Evolutionary conservation across 2,113 vertebrate genomes (phyloP).

Genomic region (Catharus fuscescens): DNA sequence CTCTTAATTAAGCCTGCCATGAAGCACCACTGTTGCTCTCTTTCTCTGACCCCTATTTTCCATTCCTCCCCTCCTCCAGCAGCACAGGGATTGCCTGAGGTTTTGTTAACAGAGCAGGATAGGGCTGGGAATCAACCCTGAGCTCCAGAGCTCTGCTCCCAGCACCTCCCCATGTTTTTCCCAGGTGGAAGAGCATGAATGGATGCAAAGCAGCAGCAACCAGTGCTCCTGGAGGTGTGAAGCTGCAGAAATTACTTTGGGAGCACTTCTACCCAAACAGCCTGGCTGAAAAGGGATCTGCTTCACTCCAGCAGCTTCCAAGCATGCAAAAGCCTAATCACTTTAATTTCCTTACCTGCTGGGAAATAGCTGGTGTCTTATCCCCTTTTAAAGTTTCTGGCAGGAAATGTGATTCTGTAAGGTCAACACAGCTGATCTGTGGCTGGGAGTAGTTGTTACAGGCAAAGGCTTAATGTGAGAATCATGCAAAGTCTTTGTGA

Average conservation of each 20-base stretch:
- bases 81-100: not conserved
- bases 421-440: conserved; percentile 14
- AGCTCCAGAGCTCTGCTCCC: not conserved
- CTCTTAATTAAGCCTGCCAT: not conserved
- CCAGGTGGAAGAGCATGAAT: rapidly evolving
- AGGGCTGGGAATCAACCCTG: not conserved
- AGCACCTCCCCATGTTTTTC: not conserved
- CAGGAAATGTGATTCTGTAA: conserved; percentile 22
- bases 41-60: not conserved
- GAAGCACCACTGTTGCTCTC: not conserved
- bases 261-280: not conserved
- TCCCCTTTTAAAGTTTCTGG: not conserved
- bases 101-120: not conserved
- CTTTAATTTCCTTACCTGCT: conserved; percentile 41
- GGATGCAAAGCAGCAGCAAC: not conserved
- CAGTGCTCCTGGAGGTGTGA: not conserved
- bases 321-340: not conserved
- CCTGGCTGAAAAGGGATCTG: not conserved
- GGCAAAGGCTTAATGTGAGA: not conserved
- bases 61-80: not conserved
- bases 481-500: not conserved
- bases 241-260: not conserved
- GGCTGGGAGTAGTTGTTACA: not conserved
- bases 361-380: conserved; percentile 6
- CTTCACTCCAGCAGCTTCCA: not conserved